Evolutionary conservation across 2,797 vertebrate genomes (phyloP).

Genomic region (Clarias fuscus): DNA sequence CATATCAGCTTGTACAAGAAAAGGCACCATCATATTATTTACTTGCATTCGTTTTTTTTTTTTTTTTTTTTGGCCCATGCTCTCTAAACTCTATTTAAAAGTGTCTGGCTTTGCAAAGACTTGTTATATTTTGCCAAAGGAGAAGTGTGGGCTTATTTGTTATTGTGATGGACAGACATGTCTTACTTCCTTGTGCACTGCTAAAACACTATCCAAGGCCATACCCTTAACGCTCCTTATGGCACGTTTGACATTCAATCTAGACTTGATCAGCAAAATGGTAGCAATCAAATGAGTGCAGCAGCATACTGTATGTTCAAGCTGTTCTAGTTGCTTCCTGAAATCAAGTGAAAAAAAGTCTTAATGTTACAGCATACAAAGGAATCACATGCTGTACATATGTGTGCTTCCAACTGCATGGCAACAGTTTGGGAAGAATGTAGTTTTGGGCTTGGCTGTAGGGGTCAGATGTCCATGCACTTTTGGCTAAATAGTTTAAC

Average conservation of each 20-base stretch:
- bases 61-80: conserved; percentile 19
- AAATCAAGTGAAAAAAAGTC: background rate
- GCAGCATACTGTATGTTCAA: background rate
- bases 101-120: conserved; percentile 10
- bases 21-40: conserved; percentile 13
- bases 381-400: background rate
- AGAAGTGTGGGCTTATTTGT: conserved; percentile 15
- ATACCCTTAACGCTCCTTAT: background rate
- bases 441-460: background rate
- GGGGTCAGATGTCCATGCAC: background rate
- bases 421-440: background rate
- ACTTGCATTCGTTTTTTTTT: conserved; percentile 27
- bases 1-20: conserved; percentile 20
- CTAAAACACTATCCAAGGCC: background rate
- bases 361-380: background rate
- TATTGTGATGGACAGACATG: conserved; percentile 24
- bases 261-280: background rate
- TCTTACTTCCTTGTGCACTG: background rate
- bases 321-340: background rate
- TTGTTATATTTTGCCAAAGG: conserved; percentile 8
- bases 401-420: background rate
- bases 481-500: background rate
- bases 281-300: background rate
- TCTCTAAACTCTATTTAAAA: background rate
- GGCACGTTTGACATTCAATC: conserved; percentile 2